These are phyloP conservation scores for Oligia fasciuncula DNA, from an alignment of 2,888 invertebrate genomes.

Conservation along the genomic window DNA sequence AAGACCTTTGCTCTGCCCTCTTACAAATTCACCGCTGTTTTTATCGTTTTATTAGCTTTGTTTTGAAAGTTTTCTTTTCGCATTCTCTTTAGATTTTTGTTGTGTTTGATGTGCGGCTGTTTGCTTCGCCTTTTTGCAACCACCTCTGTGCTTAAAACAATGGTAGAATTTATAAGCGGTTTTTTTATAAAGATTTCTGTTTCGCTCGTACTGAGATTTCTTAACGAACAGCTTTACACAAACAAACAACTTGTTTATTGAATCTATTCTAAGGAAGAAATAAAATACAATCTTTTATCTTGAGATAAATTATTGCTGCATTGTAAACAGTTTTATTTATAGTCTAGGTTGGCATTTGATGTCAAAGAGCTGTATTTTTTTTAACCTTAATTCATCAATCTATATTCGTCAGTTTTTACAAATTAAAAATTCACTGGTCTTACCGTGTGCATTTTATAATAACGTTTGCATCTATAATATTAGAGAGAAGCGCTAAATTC, in stretches of 20 bases:
- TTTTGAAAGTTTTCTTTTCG: slow-evolving; percentile 79
- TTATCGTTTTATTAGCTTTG: slow-evolving; percentile 85
- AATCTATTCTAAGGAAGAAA: slow-evolving; percentile 5
- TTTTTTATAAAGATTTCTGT: slow-evolving; percentile 59
- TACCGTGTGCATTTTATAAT: slow-evolving; percentile 5
- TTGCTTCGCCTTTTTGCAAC: slow-evolving; percentile 60
- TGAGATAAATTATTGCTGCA: slow-evolving; percentile 6
- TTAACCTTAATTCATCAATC: not conserved
- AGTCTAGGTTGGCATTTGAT: not conserved
- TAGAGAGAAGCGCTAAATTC: slow-evolving; percentile 37
- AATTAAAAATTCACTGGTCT: not conserved
- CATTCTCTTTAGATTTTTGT: slow-evolving; percentile 76
- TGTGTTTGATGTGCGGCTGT: slow-evolving; percentile 79
- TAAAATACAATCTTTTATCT: slow-evolving; percentile 4
- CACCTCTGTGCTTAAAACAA: slow-evolving; percentile 61
- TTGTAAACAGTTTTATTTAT: slow-evolving; percentile 11
- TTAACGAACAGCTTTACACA: slow-evolving; percentile 60
- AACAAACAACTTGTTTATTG: slow-evolving; percentile 40
- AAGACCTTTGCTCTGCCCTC: slow-evolving; percentile 78
- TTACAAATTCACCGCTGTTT: slow-evolving; percentile 82
- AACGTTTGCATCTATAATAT: slow-evolving; percentile 21
- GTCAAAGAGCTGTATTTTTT: not conserved
- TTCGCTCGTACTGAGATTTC: slow-evolving; percentile 52
- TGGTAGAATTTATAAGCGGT: slow-evolving; percentile 58
- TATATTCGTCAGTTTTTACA: not conserved